Percentiles rank a stretch among this genome's conserved stretches.
These are phyloP conservation scores for Forbesichthys papilliferus DNA, from an alignment of 2,113 vertebrate species.

Conservation along the genomic window DNA sequence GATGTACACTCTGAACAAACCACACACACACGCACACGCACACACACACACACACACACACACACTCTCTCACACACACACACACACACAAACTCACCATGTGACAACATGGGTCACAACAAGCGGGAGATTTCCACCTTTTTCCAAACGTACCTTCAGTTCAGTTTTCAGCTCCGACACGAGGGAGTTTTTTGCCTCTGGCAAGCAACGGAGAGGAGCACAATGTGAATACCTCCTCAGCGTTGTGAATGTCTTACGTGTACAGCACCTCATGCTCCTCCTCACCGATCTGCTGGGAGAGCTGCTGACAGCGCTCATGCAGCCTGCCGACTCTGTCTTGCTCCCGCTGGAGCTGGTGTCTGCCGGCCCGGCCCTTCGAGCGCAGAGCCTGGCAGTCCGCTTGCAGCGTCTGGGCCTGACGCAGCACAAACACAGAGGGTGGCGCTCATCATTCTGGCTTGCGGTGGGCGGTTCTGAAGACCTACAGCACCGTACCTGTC, in stretches of 20 bases:
- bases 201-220: constrained; percentile 27
- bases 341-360: constrained; percentile 61
- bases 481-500: constrained; percentile 59
- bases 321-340: constrained; percentile 51
- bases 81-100: constrained; percentile 9
- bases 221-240: no score
- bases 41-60: constrained; percentile 22
- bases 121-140: neutral
- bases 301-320: constrained; percentile 55
- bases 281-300: constrained; percentile 72
- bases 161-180: constrained; percentile 72
- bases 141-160: constrained; percentile 67
- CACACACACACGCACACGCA: constrained; percentile 12
- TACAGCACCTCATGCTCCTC: constrained; percentile 9
- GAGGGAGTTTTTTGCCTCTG: constrained; percentile 72
- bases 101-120: neutral
- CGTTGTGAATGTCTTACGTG: neutral
- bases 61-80: constrained; percentile 16
- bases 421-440: neutral
- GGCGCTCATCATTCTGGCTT: neutral
- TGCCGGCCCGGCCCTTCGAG: constrained; percentile 54
- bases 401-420: constrained; percentile 43
- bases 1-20: constrained; percentile 57
- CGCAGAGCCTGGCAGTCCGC: constrained; percentile 59
- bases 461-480: neutral